These are phyloP conservation scores for Fabriciana adippe DNA, from an alignment of 2,888 invertebrate species.

Conservation along the genomic window DNA sequence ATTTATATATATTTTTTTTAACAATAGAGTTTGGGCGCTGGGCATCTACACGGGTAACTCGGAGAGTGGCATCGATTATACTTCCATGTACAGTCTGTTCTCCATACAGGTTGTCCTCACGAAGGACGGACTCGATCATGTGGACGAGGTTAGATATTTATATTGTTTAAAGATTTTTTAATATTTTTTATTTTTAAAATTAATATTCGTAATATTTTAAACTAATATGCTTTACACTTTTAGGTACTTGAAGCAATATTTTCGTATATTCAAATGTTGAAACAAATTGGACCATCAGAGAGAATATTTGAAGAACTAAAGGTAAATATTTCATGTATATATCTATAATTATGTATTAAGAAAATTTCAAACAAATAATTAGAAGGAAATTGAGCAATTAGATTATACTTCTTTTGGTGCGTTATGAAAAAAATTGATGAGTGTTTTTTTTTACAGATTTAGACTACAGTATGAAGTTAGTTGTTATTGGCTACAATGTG, in stretches of 20 bases:
- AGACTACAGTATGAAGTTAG: too few species aligned
- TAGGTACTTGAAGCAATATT: slow-evolving; percentile 90
- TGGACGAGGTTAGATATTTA: slow-evolving; percentile 78
- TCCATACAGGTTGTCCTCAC: slow-evolving; percentile 88
- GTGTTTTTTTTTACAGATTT: too few species aligned
- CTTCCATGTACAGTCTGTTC: slow-evolving; percentile 89
- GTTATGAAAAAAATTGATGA: too few species aligned
- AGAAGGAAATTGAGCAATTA: neutral
- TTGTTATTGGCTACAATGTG: too few species aligned
- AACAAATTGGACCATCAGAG: slow-evolving; percentile 85
- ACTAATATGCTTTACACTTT: slow-evolving; percentile 40
- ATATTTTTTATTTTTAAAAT: neutral
- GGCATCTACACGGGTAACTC: slow-evolving; percentile 87
- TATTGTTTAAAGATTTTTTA: neutral
- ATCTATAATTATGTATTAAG: neutral
- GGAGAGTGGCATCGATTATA: slow-evolving; percentile 89
- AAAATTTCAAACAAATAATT: neutral
- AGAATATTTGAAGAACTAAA: slow-evolving; percentile 87
- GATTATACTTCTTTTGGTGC: too few species aligned
- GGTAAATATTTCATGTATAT: slow-evolving; percentile 48
- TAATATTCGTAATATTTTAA: slow-evolving; percentile 8
- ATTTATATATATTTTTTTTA: neutral
- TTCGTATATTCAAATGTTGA: slow-evolving; percentile 89
- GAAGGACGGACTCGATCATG: slow-evolving; percentile 87
- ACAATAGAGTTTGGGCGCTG: slow-evolving; percentile 88